These are phyloP conservation scores for Ianthella basta DNA, from an alignment of 37 sponge, comb jelly and placozoan genomes.

Conservation along the genomic window DNA sequence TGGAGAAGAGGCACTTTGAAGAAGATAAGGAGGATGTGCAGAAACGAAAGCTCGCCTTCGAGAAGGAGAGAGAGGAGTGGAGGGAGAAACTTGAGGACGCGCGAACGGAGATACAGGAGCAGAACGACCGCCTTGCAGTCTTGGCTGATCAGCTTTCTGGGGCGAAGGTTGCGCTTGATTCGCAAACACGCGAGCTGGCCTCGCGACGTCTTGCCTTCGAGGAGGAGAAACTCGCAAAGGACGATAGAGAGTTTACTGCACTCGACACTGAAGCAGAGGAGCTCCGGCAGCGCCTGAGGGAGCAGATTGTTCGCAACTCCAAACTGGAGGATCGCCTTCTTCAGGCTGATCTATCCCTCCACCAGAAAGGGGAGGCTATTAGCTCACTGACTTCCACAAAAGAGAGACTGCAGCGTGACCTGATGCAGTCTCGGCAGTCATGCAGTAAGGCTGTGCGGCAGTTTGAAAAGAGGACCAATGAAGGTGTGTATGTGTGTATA, in stretches of 20 bases:
- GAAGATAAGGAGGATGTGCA: conserved; percentile 45
- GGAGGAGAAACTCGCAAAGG: conserved; percentile 69
- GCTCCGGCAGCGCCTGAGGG: conserved; percentile 58
- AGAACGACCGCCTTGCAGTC: conserved; percentile 75
- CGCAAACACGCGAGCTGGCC: conserved; percentile 61
- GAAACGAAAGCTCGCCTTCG: conserved; percentile 28
- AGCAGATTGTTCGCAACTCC: conserved; percentile 66
- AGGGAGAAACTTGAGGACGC: conserved; percentile 66
- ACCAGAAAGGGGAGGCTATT: conserved; percentile 63
- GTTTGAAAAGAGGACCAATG: conserved; percentile 78
- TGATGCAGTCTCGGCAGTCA: conserved; percentile 51
- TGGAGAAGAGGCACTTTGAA: conserved; percentile 54
- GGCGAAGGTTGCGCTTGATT: conserved; percentile 67
- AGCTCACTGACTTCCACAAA: conserved; percentile 41
- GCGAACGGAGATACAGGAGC: conserved; percentile 65
- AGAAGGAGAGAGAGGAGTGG: conserved; percentile 65
- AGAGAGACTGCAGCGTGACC: conserved; percentile 55
- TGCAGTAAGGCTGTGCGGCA: conserved; percentile 66
- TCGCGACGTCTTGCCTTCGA: conserved; percentile 79
- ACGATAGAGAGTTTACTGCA: conserved; percentile 9
- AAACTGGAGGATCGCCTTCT: conserved; percentile 72
- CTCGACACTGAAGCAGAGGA: conserved; percentile 71
- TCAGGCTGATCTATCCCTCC: conserved; percentile 58
- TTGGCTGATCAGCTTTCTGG: conserved; percentile 77
- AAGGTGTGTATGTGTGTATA: conserved; percentile 40